Evolutionary conservation across 2,888 invertebrate species (phyloP).

Genomic region (Endomychus coccineus): DNA sequence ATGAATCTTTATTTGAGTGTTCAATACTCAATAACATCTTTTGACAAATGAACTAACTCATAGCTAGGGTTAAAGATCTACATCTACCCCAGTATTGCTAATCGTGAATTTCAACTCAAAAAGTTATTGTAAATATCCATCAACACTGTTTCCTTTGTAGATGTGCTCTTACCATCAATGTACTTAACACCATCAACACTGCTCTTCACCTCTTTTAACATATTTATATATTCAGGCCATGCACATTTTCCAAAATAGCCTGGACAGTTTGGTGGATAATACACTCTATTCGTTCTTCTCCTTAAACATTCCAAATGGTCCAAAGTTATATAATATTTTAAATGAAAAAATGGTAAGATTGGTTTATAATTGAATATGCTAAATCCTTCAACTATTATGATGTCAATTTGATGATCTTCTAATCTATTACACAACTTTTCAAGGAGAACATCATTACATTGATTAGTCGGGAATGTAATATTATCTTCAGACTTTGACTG

Average conservation of each 20-base stretch:
- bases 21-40: no score
- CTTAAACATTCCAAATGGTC: conserved; percentile 58
- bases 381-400: conserved; percentile 72
- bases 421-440: conserved; percentile 17
- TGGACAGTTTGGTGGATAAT: conserved; percentile 73
- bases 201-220: conserved; percentile 44
- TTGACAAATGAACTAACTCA: no score
- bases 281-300: conserved; percentile 54
- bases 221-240: conserved; percentile 74
- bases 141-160: no score
- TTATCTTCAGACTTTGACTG: not conserved
- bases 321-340: conserved; percentile 68
- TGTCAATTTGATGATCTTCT: conserved; percentile 17
- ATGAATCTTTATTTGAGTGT: no score
- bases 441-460: not conserved
- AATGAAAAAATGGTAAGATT: conserved; percentile 56
- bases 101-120: no score
- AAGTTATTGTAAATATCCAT: no score
- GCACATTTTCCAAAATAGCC: conserved; percentile 83
- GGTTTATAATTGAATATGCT: conserved; percentile 63
- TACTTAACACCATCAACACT: not conserved
- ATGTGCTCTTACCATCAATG: no score
- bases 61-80: no score
- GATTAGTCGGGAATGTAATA: not conserved
- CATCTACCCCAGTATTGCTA: no score